These are phyloP conservation scores for Meganola albula DNA, from an alignment of 2,888 invertebrate genomes.

Conservation along the genomic window DNA sequence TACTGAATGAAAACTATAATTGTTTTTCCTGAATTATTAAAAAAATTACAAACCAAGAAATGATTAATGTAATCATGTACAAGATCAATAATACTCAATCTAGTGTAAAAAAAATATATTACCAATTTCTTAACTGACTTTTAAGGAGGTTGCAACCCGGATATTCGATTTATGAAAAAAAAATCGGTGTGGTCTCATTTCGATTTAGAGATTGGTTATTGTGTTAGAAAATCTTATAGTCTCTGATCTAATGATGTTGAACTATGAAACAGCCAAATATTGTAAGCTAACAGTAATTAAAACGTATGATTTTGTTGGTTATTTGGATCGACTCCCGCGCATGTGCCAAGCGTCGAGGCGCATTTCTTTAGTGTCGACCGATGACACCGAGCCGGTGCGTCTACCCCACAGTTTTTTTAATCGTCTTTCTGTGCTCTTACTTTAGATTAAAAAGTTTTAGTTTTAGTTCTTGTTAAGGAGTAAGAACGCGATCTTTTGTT, in stretches of 20 bases:
- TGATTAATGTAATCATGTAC: too few relatives aligned
- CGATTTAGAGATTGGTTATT: too few relatives aligned
- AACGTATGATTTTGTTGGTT: slow-evolving; percentile 47
- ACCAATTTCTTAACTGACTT: too few relatives aligned
- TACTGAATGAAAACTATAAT: not conserved
- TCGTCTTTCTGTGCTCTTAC: slow-evolving; percentile 13
- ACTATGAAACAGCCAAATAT: slow-evolving; percentile 23
- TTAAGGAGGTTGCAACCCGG: too few relatives aligned
- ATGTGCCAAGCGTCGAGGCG: slow-evolving; percentile 62
- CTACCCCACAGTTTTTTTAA: slow-evolving; percentile 49
- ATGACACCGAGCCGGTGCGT: slow-evolving; percentile 63
- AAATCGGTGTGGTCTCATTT: too few relatives aligned
- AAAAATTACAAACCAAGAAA: too few relatives aligned
- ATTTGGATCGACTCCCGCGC: slow-evolving; percentile 54
- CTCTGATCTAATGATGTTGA: too few relatives aligned
- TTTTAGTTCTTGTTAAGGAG: slow-evolving; percentile 8
- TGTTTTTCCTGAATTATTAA: too few relatives aligned
- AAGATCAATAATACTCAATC: too few relatives aligned
- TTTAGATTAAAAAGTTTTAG: slow-evolving; percentile 17
- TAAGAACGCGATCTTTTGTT: not conserved
- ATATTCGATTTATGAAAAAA: too few relatives aligned
- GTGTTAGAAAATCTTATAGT: too few relatives aligned
- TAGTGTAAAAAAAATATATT: too few relatives aligned
- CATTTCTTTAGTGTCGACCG: slow-evolving; percentile 65
- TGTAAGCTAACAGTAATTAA: slow-evolving; percentile 41